phyloP scores from a whole-genome alignment of 2,888 invertebrate species.

The Drosophila anomelani region DNA sequence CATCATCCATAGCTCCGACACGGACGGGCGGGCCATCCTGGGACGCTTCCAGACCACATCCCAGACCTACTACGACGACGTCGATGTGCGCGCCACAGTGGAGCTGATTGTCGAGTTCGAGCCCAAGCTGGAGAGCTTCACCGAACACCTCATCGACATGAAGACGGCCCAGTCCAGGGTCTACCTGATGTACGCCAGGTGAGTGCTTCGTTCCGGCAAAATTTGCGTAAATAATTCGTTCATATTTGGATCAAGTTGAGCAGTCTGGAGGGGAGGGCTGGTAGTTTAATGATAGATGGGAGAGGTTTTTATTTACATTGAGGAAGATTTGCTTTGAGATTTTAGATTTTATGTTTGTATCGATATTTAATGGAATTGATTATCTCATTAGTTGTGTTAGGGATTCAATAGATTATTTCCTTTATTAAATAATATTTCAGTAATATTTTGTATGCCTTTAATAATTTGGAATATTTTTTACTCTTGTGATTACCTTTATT shows the following conservation, averaged over 20 bases:
- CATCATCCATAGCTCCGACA: conserved; percentile 97
- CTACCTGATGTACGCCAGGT: conserved; percentile 97
- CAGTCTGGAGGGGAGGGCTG: neutral
- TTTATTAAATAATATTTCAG: neutral
- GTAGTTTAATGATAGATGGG: conserved; percentile 4
- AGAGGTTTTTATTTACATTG: conserved; percentile 3
- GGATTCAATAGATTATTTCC: neutral
- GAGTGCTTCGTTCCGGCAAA: conserved; percentile 77
- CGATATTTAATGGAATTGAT: neutral
- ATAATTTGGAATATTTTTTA: neutral
- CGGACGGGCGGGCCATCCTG: conserved; percentile 96
- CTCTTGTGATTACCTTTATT: no score
- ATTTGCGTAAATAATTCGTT: conserved; percentile 14
- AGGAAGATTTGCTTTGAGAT: neutral
- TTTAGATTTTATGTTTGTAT: neutral
- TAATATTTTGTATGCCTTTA: no score
- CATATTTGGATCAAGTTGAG: neutral
- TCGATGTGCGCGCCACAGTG: conserved; percentile 96
- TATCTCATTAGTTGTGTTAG: neutral
- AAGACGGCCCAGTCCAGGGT: conserved; percentile 95
- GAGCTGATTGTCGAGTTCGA: conserved; percentile 97
- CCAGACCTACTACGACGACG: conserved; percentile 94
- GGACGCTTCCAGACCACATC: conserved; percentile 97
- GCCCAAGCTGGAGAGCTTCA: conserved; percentile 94
- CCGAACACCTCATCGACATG: conserved; percentile 91